Base-by-base conservation (phyloP, 2,888 invertebrate genomes). In the Drosophila siamana region DNA sequence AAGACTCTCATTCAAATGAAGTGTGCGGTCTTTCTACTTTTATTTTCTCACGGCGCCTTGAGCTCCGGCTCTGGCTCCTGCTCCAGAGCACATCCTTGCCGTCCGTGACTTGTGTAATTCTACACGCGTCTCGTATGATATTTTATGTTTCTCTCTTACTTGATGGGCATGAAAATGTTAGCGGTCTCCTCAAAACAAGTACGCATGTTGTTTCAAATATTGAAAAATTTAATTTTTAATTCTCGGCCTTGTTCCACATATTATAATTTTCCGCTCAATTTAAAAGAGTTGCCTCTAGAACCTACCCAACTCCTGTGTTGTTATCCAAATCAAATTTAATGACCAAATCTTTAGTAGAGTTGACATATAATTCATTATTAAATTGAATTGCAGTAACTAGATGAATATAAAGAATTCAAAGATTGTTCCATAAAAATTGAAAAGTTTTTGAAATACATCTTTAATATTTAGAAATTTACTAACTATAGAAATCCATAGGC, bases 21-120 rank as follows among this genome's bases (percentile, higher is more conserved):
- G 51, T 62, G 47, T 44, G 40, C 46, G 26, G 48, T 9, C 19
- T 55, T 50, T 43, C 24, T 8, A 43, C 26, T 51, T 55, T 44
- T 52, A 51, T 71, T 77, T 83, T 84, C 83, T 78, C 88, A 84
- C 88, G 84, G 63, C 77, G 55, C 61, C 64, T 48, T 19, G 40
- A 28, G 7, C 33, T 22, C 40, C 22, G 73, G 46, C 70, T 67
- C 40, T 55, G 56, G 65, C 30, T 36, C 19, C 47, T 56, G 65
- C 30, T 36, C 19, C 47, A 16, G 33, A 38, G 40, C 51, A 51
- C 48, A 56, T 80, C 80, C 79, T 74, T 69, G 67, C 26, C 54
- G 62, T 41, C 26, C 54, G 62, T 41, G 24, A 33, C 43, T 40
- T 71, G 64, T 83, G 88, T 74, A 84, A 84, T 88, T 80, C 78